Percentiles rank a stretch among this genome's conserved stretches.
phyloP scores from a whole-genome alignment of 2,888 invertebrate species.

The Stenotaenia linearis region DNA sequence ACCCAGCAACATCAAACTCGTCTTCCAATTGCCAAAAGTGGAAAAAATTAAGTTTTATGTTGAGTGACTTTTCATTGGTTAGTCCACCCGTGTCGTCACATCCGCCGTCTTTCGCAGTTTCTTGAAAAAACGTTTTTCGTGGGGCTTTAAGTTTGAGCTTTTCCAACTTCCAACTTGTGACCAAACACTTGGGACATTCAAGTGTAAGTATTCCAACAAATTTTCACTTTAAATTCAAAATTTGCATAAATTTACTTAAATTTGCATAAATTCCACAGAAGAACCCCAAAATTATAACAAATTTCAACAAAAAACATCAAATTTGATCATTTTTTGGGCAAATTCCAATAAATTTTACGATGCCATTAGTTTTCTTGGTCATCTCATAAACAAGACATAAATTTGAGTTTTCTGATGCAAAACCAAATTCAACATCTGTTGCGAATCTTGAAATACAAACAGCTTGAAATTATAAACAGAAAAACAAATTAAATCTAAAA shows the following conservation, averaged over 20 bases:
- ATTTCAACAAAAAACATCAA: no score
- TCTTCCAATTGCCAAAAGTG: conserved; percentile 5
- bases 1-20: conserved; percentile 6
- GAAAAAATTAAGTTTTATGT: conserved; percentile 21
- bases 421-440: not conserved
- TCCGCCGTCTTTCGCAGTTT: not conserved
- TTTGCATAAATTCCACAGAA: no score
- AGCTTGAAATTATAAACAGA: not conserved
- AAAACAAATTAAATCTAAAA: not conserved
- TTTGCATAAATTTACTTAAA: no score
- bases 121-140: not conserved
- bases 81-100: not conserved
- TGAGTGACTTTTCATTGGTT: conserved; percentile 4
- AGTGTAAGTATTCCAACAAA: not conserved
- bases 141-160: not conserved
- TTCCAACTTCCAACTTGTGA: not conserved
- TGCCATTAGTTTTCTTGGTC: not conserved
- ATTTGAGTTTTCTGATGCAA: not conserved
- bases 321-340: not conserved
- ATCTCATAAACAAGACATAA: not conserved
- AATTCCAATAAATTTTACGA: not conserved
- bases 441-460: not conserved
- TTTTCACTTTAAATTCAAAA: not conserved
- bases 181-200: not conserved
- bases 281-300: no score